A percentile compares a stretch with the other conserved stretches of the same genome.
phyloP scores from a whole-genome alignment of 2,797 vertebrate genomes.

The Hyperoplus immaculatus region DNA sequence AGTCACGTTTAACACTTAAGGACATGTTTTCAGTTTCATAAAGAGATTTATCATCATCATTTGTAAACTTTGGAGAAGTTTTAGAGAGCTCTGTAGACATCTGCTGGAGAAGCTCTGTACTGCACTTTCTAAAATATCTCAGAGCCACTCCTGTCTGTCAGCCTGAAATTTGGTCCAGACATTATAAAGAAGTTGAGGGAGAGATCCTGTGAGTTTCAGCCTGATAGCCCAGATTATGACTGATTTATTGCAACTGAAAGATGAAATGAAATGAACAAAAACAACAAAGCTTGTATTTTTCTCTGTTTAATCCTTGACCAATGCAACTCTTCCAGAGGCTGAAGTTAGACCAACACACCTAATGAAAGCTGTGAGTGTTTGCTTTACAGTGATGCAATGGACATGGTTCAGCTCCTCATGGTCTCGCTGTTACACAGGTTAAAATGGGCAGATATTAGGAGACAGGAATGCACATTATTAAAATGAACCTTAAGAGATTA shows the following conservation, averaged over 20 bases:
- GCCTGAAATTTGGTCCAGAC: neutral
- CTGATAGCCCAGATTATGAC: neutral
- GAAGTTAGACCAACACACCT: neutral
- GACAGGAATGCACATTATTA: neutral
- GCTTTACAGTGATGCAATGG: neutral
- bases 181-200: neutral
- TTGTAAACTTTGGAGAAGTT: constrained; percentile 13
- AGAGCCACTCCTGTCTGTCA: neutral
- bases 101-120: constrained; percentile 29
- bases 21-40: neutral
- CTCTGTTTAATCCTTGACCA: neutral
- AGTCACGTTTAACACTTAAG: neutral
- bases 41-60: neutral
- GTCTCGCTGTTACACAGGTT: neutral
- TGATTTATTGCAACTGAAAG: neutral
- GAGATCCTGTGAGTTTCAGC: constrained; percentile 12
- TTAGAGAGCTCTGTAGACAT: constrained; percentile 12
- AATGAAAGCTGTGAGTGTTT: constrained; percentile 2
- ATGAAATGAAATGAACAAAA: accelerated
- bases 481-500: neutral
- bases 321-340: neutral
- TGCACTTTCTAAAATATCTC: constrained; percentile 39
- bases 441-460: neutral
- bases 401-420: neutral
- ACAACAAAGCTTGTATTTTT: neutral